These are phyloP conservation scores for Ceramica pisi DNA, from an alignment of 2,888 invertebrate species.

Conservation along the genomic window DNA sequence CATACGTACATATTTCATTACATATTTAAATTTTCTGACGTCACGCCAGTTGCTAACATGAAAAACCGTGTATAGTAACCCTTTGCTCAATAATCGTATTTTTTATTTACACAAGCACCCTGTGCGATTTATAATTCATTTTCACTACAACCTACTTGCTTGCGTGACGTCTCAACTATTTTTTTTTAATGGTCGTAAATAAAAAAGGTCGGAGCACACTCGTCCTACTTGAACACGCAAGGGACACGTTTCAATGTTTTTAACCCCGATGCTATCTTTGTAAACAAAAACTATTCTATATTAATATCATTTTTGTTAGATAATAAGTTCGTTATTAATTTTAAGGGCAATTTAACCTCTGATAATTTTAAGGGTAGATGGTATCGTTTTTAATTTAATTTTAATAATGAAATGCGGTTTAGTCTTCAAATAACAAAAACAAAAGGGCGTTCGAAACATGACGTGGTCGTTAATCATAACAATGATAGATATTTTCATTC, in stretches of 20 bases:
- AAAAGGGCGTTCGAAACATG: neutral
- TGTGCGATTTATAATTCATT: constrained; percentile 46
- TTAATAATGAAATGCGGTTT: constrained; percentile 40
- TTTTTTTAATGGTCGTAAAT: constrained; percentile 64
- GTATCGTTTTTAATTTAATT: constrained; percentile 52
- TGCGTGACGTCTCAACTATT: constrained; percentile 70
- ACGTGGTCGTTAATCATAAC: constrained; percentile 17
- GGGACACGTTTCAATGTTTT: constrained; percentile 66
- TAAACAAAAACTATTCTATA: constrained; percentile 48
- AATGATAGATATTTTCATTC: neutral
- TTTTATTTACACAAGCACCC: constrained; percentile 50
- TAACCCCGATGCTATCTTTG: constrained; percentile 66
- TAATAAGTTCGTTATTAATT: constrained; percentile 60
- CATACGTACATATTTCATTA: constrained; percentile 3
- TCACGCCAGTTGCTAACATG: constrained; percentile 22
- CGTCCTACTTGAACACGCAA: constrained; percentile 75
- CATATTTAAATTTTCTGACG: constrained; percentile 35
- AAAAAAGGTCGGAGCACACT: constrained; percentile 69
- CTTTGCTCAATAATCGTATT: constrained; percentile 24
- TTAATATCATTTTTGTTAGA: constrained; percentile 49
- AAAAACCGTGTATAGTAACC: constrained; percentile 19
- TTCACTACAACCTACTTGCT: constrained; percentile 55
- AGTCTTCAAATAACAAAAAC: constrained; percentile 6
- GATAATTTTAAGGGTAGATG: constrained; percentile 47
- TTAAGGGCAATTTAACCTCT: constrained; percentile 55